Conservation (phyloP, 2,113 vertebrate species). For the Lepus timidus region DNA sequence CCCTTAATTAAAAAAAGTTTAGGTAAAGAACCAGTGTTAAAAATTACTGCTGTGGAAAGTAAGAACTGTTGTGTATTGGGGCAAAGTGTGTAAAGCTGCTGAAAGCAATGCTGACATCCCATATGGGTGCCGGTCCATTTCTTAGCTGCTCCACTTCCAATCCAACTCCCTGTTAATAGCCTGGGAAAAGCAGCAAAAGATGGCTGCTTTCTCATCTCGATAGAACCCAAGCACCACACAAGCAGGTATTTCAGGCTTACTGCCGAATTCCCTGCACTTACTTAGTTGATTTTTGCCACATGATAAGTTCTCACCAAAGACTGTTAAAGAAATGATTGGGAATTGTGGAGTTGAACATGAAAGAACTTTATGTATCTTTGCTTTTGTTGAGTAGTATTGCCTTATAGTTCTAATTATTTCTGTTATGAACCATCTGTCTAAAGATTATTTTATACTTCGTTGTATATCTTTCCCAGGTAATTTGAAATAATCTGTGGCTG, state of each 20-base stretch:
- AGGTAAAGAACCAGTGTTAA: neutral
- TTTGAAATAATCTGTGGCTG: constrained; percentile 13
- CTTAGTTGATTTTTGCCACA: neutral
- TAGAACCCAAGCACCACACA: neutral
- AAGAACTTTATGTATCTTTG: neutral
- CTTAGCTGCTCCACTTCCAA: no score
- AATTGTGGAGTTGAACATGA: neutral
- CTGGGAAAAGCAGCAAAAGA: no score
- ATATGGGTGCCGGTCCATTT: no score
- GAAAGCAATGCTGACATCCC: no score
- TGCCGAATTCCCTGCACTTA: no score
- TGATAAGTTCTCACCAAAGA: neutral
- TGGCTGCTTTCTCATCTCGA: neutral
- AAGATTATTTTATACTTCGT: neutral
- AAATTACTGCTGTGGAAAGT: neutral
- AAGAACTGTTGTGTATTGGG: neutral
- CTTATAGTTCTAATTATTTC: neutral
- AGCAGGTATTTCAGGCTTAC: neutral
- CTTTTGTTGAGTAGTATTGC: neutral
- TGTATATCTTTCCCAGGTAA: neutral
- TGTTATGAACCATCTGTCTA: neutral
- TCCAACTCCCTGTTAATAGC: no score
- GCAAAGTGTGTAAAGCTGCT: no score
- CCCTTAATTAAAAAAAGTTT: neutral
- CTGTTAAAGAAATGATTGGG: neutral